Evolutionary conservation across 1,140 invertebrate species (phyloP), one percentile per base, ranked within the genome.

Genomic region (Andrena cerasifolii): DNA sequence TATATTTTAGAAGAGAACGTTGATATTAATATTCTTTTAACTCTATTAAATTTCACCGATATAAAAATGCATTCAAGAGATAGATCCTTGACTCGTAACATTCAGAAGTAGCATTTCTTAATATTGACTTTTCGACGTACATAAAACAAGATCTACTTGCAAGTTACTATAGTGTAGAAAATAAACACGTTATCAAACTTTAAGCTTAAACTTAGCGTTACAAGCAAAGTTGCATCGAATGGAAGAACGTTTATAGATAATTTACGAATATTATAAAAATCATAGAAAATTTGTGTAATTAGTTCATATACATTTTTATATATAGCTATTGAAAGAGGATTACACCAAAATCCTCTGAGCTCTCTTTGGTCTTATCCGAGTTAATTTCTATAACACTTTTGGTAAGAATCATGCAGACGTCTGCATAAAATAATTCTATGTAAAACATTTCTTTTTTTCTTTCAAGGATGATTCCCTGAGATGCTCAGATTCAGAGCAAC

Each of bases 331-430:
- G 47, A 66, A 53, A 79, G 43, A 78, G 75, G 77, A 80, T 87
- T 83, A 86, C 70, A 87, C 75, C 80, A 88, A 88, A 72, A 74
- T 86, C 80, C 76, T 84, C 62, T 61, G 72, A 79, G 78, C 74
- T 86, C 78, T 90, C 90, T 91, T 91, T 91, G 90, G 89, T 91
- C 77, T 91, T 78, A 47, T 82, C 78, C 84, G 80, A 79, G 66
- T 83, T 87, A 80, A 70, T 78, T 81, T 84, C 77, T 81, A 74
- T 82, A 78, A 82, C 54, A 66, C 82, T 86, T 88, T 88, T 86
- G 79, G 79, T 85, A 80, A 83, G 74, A 71, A 78, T 63, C 63
- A 82, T 53, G 70, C 70, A 80, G 40, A 43, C 8, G 62, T 28
- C 24, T 73, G 49, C 77, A 49, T 18, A 47, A 49, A 28, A 33